phyloP scores from a whole-genome alignment of 2,888 invertebrate genomes.

The Biston stratarius region DNA sequence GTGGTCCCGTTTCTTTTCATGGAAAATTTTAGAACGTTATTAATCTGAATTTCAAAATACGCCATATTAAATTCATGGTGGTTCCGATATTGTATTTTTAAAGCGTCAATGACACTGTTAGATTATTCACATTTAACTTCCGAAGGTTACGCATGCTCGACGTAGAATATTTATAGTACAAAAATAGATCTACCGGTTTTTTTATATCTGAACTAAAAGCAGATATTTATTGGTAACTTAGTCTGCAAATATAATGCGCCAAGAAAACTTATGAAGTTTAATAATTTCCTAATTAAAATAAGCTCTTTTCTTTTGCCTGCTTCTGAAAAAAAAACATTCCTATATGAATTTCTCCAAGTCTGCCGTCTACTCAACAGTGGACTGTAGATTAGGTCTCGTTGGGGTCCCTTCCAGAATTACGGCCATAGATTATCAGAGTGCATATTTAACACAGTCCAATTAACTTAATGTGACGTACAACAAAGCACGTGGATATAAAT shows the following conservation, averaged over 20 bases:
- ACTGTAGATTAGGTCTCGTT: too few relatives aligned
- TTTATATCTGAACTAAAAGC: not conserved
- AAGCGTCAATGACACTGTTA: constrained; percentile 45
- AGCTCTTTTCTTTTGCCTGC: not conserved
- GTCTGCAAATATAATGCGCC: not conserved
- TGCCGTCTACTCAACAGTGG: too few relatives aligned
- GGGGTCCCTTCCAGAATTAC: not conserved
- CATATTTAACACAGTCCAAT: constrained; percentile 57
- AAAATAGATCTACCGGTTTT: constrained; percentile 28
- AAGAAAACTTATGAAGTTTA: too few relatives aligned
- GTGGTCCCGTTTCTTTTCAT: constrained; percentile 55
- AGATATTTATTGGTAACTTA: not conserved
- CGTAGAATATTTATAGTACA: constrained; percentile 18
- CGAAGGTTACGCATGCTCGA: constrained; percentile 31
- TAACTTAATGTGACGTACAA: constrained; percentile 70
- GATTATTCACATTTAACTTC: constrained; percentile 35
- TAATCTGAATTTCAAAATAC: constrained; percentile 64
- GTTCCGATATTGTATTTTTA: constrained; percentile 45
- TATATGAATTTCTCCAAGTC: too few relatives aligned
- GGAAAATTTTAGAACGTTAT: constrained; percentile 60
- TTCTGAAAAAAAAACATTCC: too few relatives aligned
- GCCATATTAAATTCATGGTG: constrained; percentile 61
- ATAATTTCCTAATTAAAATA: too few relatives aligned
- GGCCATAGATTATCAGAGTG: constrained; percentile 24
- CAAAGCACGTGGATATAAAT: constrained; percentile 75